Base-by-base conservation (phyloP, 2,113 vertebrate genomes). In the Dipodomys spectabilis region DNA sequence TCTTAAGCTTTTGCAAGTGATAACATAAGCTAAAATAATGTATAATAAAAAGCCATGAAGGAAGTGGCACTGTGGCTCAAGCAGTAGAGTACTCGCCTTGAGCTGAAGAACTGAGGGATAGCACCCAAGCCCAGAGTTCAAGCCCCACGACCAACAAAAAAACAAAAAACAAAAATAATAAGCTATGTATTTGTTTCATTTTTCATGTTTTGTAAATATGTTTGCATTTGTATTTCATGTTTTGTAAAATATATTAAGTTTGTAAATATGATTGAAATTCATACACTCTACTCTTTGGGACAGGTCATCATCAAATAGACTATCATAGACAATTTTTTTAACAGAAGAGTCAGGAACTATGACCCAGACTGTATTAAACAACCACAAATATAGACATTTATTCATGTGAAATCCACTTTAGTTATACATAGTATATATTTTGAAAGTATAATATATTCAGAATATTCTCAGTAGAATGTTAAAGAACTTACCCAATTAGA, bases 401-500 rank as follows among this genome's bases (percentile, higher is more conserved):
- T 57, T 77, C 72, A 49, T 65, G 19, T 30, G 25, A 80, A 12
- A 82, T n/a, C 88, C 1, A 1, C 7, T 74, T 67, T 92, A 86
- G 23, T 62, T 80, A 82, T 28, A 45, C 1, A 20, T 53, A 88
- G 5, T 20, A 19, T 9, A 73, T n/a, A 84, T 5, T 83, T 81
- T 91, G 71, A 80, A 74, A 73, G 9, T 32, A 68, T 3, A 90
- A 68, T 62, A 3, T 0, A 84, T n/a, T 84, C 82, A 83, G 88
- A 89, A 45, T 57, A 23, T 3, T 22, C 28, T 79, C 94, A 60
- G 15, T 1, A 53, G 20, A 81, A 83, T 53, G 22, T 27, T 32
- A 94, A n/a, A 69, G 9, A 93, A 7, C 6, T 45, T 91, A 89
- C 60, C 11, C 13, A 86, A 82, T 39, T 32, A 89, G n/a, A 94